phyloP scores from a whole-genome alignment of 2,113 vertebrate genomes.

The Leucopsar rothschildi region DNA sequence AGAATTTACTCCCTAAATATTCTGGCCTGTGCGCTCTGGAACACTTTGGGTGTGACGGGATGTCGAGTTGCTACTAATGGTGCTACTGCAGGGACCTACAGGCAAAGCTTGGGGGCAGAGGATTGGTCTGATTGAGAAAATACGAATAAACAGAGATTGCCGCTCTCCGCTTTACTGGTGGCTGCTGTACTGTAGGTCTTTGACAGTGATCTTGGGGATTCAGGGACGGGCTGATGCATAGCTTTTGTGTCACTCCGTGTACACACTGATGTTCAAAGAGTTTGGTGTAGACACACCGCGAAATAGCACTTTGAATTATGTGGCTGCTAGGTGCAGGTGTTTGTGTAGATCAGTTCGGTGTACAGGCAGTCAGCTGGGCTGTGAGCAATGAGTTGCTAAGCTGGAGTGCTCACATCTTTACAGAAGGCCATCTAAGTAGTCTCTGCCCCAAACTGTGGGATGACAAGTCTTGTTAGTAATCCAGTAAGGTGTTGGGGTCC shows the following conservation, averaged over 20 bases:
- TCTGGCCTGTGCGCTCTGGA: accelerated
- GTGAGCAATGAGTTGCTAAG: background rate
- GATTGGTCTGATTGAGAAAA: background rate
- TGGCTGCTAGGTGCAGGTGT: background rate
- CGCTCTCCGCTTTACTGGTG: background rate
- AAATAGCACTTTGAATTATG: background rate
- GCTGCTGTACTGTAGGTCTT: background rate
- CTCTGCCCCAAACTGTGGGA: background rate
- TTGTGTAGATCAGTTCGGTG: background rate
- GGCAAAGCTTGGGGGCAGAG: accelerated
- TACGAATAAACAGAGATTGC: accelerated
- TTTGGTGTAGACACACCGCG: background rate
- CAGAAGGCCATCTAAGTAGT: background rate
- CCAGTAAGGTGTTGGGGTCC: background rate
- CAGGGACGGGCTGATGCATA: background rate
- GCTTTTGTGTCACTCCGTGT: accelerated
- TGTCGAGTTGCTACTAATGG: accelerated
- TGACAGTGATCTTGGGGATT: background rate
- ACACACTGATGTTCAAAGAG: background rate
- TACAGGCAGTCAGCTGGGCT: background rate
- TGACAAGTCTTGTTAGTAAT: background rate
- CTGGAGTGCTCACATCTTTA: background rate
- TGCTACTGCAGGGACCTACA: background rate
- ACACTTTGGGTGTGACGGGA: background rate
- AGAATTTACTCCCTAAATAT: accelerated